Conservation (phyloP, 2,113 vertebrate genomes). For the Perca fluviatilis region DNA sequence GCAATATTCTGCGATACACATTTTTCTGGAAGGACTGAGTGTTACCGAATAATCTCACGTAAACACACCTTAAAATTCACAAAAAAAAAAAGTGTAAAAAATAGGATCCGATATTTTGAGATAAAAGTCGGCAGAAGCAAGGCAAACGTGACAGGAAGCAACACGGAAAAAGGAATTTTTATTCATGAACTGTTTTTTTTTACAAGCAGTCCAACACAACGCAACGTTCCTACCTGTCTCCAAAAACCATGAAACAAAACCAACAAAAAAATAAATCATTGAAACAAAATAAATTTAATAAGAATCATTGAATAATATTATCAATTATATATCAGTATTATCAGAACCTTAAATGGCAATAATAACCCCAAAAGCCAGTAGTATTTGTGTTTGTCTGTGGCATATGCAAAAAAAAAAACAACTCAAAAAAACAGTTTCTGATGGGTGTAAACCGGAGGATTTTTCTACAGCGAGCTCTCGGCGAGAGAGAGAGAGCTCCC, state of each 20-base stretch:
- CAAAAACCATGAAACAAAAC: conserved; percentile 31
- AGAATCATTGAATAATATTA: conserved; percentile 83
- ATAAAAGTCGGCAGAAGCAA: background rate
- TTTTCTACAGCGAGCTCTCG: conserved; percentile 40
- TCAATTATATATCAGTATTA: conserved; percentile 80
- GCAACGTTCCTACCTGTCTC: conserved; percentile 84
- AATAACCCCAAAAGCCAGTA: conserved; percentile 80
- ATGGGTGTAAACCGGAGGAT: conserved; percentile 66
- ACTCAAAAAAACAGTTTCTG: background rate
- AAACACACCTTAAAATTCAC: too few relatives aligned
- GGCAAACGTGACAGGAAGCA: conserved; percentile 40
- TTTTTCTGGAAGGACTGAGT: too few relatives aligned
- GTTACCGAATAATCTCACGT: too few relatives aligned
- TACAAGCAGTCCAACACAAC: conserved; percentile 88
- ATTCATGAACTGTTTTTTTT: conserved; percentile 87
- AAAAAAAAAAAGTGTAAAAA: background rate
- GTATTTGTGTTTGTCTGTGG: conserved; percentile 73
- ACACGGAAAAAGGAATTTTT: conserved; percentile 87
- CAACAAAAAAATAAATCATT: conserved; percentile 55
- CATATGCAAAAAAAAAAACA: too few relatives aligned
- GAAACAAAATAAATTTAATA: conserved; percentile 80
- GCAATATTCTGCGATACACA: too few relatives aligned
- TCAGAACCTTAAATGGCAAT: conserved; percentile 76
- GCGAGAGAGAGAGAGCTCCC: too few relatives aligned
- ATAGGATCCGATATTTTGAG: background rate